phyloP scores from a whole-genome alignment of 1,140 invertebrate species.

The Microplitis mediator region DNA sequence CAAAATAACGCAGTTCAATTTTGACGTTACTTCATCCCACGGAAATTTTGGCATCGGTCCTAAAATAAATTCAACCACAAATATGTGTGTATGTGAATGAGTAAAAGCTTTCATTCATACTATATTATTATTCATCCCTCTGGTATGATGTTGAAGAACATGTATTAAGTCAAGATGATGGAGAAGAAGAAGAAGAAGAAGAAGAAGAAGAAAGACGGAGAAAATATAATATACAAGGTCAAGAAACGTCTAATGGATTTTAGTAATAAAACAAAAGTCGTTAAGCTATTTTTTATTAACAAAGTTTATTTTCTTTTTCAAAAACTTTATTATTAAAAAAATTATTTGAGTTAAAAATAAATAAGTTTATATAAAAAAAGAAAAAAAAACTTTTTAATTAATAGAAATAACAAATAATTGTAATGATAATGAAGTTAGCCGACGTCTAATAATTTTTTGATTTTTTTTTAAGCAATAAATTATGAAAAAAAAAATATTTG shows the following conservation, averaged over 20 bases:
- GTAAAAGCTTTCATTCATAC: not conserved
- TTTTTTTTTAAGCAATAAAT: no score
- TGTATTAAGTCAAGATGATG: not conserved
- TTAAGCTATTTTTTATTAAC: not conserved
- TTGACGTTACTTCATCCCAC: not conserved
- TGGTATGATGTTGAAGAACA: not conserved
- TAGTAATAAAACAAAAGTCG: conserved; percentile 5
- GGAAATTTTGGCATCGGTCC: not conserved
- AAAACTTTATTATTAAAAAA: no score
- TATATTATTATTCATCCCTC: not conserved
- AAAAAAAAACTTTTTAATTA: no score
- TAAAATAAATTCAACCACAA: not conserved
- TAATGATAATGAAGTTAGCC: no score
- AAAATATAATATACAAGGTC: not conserved
- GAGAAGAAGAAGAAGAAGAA: not conserved
- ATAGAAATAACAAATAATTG: no score
- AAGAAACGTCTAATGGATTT: not conserved
- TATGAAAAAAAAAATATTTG: no score
- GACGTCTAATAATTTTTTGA: no score
- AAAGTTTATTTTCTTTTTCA: no score
- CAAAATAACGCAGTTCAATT: no score
- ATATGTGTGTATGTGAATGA: not conserved
- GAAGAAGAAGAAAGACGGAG: not conserved
- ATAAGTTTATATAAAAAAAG: no score
- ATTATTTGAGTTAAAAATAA: no score